Evolutionary conservation across 2,113 vertebrate species (phyloP).

Genomic region (Carassius auratus): DNA sequence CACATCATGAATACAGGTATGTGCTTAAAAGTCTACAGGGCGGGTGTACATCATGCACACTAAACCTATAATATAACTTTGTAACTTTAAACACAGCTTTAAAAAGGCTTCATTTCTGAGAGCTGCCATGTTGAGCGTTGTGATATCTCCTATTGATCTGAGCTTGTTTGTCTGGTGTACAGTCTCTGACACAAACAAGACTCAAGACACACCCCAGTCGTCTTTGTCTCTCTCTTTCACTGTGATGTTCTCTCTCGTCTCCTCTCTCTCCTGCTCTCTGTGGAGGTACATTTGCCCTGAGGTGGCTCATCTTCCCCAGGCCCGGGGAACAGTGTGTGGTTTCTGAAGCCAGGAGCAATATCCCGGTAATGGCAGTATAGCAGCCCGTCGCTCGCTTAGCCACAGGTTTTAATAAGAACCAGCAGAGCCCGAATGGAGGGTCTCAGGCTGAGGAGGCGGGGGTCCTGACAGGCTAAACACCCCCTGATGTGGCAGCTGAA

Average conservation of each 20-base stretch:
- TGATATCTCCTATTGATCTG: background rate
- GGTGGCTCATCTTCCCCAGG: conserved; percentile 47
- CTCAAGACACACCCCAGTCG: background rate
- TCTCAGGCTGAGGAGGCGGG: conserved; percentile 54
- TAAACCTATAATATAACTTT: background rate
- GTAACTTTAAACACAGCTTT: no score
- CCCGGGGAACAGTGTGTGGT: conserved; percentile 54
- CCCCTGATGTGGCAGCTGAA: conserved; percentile 72
- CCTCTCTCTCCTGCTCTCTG: background rate
- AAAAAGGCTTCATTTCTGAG: background rate
- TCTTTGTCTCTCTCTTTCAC: background rate
- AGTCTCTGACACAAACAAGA: background rate
- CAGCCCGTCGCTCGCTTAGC: conserved; percentile 63
- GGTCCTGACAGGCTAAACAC: conserved; percentile 73
- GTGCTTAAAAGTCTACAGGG: background rate
- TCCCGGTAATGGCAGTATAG: conserved; percentile 68
- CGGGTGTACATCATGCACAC: background rate
- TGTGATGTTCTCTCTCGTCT: background rate
- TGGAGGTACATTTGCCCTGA: conserved; percentile 34
- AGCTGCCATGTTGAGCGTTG: background rate
- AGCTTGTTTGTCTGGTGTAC: background rate
- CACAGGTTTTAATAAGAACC: conserved; percentile 76
- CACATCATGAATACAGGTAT: no score
- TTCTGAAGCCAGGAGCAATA: conserved; percentile 66
- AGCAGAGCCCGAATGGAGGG: conserved; percentile 47